Evolutionary conservation across 2,888 invertebrate genomes (phyloP).

Genomic region (Drosophila barbarae): DNA sequence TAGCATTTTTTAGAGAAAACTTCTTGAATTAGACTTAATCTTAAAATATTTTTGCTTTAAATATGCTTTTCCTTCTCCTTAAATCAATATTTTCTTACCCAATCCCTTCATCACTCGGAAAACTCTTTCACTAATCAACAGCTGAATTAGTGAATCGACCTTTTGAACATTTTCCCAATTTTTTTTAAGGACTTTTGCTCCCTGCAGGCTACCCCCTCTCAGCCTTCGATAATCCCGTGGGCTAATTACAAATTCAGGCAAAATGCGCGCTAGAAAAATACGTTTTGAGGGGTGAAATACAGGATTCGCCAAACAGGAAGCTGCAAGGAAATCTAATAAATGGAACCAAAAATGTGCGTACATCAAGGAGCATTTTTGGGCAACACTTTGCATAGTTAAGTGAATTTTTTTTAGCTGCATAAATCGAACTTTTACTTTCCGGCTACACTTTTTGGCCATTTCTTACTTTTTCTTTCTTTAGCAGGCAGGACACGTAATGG

Average conservation of each 20-base stretch:
- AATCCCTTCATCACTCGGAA: neutral
- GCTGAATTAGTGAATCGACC: conserved; percentile 31
- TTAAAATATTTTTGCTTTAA: accelerated
- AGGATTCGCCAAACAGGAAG: conserved; percentile 52
- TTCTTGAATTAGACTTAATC: neutral
- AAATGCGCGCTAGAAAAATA: conserved; percentile 48
- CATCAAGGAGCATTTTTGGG: conserved; percentile 49
- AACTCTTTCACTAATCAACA: conserved; percentile 22
- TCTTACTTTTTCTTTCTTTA: conserved; percentile 15
- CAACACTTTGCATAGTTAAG: conserved; percentile 60
- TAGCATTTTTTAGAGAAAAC: too few species aligned
- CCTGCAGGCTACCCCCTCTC: neutral
- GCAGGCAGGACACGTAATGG: conserved; percentile 63
- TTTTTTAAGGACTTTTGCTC: conserved; percentile 32
- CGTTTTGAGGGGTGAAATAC: conserved; percentile 26
- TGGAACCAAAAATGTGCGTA: conserved; percentile 74
- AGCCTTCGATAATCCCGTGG: conserved; percentile 19
- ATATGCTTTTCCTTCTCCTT: neutral
- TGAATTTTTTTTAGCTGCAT: conserved; percentile 59
- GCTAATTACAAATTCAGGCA: conserved; percentile 67
- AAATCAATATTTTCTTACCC: neutral
- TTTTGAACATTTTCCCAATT: conserved; percentile 30
- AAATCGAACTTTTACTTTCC: conserved; percentile 66
- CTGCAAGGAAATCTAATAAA: conserved; percentile 75
- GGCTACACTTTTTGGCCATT: conserved; percentile 19